Percentiles rank a stretch among this genome's conserved stretches.
Conservation (phyloP, 2,113 vertebrate genomes). For the Zosterops lateralis region DNA sequence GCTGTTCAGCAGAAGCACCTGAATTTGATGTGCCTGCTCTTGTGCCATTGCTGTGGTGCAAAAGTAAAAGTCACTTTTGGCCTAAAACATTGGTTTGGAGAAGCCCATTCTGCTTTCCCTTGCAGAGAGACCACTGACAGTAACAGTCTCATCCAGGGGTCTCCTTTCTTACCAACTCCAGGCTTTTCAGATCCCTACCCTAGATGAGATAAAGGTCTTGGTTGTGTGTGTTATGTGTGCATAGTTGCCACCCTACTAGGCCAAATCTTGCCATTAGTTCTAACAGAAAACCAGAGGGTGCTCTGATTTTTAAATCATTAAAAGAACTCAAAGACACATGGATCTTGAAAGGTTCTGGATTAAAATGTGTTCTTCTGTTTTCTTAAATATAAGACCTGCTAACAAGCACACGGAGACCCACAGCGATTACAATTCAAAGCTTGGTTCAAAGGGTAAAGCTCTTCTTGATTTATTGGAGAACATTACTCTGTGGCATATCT, state of each 20-base stretch:
- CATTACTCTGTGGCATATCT: background rate
- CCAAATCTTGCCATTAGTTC: background rate
- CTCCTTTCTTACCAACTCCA: background rate
- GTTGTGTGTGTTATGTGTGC: background rate
- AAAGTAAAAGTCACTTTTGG: background rate
- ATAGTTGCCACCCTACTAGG: background rate
- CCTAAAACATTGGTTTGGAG: background rate
- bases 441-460: background rate
- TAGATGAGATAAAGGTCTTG: background rate
- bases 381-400: background rate
- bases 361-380: background rate
- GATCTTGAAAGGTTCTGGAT: background rate
- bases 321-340: background rate
- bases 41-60: background rate
- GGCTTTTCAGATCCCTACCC: background rate
- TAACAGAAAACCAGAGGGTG: background rate
- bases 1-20: background rate
- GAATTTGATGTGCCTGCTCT: background rate
- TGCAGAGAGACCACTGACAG: background rate
- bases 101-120: background rate
- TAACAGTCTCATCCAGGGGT: background rate
- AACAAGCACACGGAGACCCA: background rate
- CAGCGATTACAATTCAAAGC: background rate
- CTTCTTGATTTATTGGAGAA: background rate
- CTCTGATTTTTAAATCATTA: background rate